Percentiles rank a stretch among this genome's conserved stretches.
Conservation (phyloP, 2,888 invertebrate genomes). For the Amitus sp. region DNA sequence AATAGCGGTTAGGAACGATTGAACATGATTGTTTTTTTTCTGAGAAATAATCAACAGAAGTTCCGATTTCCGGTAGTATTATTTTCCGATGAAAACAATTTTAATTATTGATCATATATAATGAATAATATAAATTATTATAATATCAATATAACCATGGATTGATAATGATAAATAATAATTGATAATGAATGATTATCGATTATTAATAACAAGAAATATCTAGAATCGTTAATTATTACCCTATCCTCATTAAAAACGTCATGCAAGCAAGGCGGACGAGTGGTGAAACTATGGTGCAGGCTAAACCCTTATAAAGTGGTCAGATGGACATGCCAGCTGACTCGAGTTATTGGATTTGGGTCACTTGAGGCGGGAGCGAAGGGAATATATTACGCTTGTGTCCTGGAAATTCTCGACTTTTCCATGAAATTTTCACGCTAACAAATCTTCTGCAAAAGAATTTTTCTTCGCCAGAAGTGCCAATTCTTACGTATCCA, state of each 20-base stretch:
- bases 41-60: too few relatives aligned
- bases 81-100: too few relatives aligned
- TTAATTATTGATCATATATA: too few relatives aligned
- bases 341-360: conserved; percentile 53
- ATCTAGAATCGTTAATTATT: conserved; percentile 26
- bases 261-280: conserved; percentile 58
- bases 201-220: too few relatives aligned
- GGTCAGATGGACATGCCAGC: conserved; percentile 63
- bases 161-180: too few relatives aligned
- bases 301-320: conserved; percentile 55
- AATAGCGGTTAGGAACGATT: too few relatives aligned
- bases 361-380: conserved; percentile 36
- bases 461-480: not conserved
- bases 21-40: too few relatives aligned
- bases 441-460: not conserved
- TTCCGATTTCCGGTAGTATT: too few relatives aligned
- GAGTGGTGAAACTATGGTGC: conserved; percentile 62
- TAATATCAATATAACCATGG: too few relatives aligned
- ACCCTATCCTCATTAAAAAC: conserved; percentile 45
- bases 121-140: too few relatives aligned
- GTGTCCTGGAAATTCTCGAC: conserved; percentile 49
- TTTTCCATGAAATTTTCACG: conserved; percentile 10
- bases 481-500: too few relatives aligned
- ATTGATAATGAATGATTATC: too few relatives aligned
- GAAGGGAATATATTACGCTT: conserved; percentile 43